Percentiles rank a stretch among this genome's conserved stretches.
phyloP scores from a whole-genome alignment of 2,888 invertebrate species.

The Kuschelorhynchus macadamiae region DNA sequence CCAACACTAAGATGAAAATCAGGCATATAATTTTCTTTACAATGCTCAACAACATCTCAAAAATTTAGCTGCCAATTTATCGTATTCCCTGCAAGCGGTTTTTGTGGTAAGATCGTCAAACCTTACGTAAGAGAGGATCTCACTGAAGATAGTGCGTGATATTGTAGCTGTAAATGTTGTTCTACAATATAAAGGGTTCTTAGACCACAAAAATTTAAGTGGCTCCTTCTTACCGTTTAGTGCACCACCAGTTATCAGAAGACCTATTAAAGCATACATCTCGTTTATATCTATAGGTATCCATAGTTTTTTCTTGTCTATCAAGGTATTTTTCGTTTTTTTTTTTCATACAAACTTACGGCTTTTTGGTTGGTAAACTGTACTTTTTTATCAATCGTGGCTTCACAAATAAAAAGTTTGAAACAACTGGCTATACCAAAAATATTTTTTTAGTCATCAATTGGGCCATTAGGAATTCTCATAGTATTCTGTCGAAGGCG shows the following conservation, averaged over 20 bases:
- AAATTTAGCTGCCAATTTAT: constrained; percentile 17
- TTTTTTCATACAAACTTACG: constrained; percentile 3
- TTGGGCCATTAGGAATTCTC: no score
- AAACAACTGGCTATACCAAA: constrained; percentile 3
- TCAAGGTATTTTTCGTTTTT: constrained; percentile 18
- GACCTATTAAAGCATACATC: background rate
- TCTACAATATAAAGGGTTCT: constrained; percentile 17
- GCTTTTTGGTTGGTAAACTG: constrained; percentile 20
- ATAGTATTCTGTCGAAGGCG: no score
- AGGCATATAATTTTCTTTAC: constrained; percentile 11
- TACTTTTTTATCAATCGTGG: constrained; percentile 16
- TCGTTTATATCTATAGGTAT: constrained; percentile 21
- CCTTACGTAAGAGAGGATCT: constrained; percentile 11
- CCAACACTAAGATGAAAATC: constrained; percentile 22
- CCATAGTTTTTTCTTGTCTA: constrained; percentile 10
- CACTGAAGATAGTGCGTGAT: constrained; percentile 12
- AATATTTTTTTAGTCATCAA: no score
- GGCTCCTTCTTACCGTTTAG: background rate
- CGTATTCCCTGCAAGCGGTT: constrained; percentile 15
- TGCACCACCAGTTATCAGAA: constrained; percentile 4
- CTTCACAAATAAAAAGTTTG: constrained; percentile 9
- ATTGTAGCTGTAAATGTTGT: constrained; percentile 6
- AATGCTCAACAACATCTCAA: constrained; percentile 18
- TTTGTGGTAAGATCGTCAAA: constrained; percentile 24
- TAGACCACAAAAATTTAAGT: constrained; percentile 16